phyloP scores from a whole-genome alignment of 2,888 invertebrate genomes.

The Gerris lacustris region DNA sequence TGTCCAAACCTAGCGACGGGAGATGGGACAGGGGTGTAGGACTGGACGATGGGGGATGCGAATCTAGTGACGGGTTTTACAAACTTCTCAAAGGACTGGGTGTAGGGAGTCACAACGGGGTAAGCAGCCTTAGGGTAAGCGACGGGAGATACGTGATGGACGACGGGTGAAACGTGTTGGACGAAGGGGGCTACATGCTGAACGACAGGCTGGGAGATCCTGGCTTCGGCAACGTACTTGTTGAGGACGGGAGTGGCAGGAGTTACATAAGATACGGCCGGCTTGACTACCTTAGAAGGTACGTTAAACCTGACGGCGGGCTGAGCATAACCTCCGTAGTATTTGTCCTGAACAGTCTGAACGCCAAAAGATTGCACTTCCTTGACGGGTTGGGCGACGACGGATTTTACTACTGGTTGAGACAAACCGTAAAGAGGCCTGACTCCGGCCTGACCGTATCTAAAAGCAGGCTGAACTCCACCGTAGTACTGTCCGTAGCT shows the following conservation, averaged over 20 bases:
- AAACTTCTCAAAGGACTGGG: neutral
- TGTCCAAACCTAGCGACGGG: neutral
- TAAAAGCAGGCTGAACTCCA: neutral
- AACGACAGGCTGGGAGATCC: neutral
- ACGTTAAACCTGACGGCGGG: neutral
- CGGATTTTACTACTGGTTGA: neutral
- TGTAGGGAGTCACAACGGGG: neutral
- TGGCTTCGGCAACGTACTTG: neutral
- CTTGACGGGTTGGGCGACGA: neutral
- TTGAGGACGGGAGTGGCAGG: neutral
- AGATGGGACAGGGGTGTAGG: neutral
- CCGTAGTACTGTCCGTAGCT: neutral
- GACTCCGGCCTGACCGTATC: neutral
- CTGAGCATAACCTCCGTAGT: neutral
- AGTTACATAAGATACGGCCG: neutral
- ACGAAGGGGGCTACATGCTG: neutral
- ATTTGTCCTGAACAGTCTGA: neutral
- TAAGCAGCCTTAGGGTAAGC: neutral
- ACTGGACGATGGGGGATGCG: neutral
- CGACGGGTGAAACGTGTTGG: neutral
- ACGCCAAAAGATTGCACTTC: neutral
- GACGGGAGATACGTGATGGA: neutral
- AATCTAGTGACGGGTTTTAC: neutral
- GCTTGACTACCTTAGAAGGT: conserved; percentile 1
- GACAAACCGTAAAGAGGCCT: neutral